A percentile compares a stretch with the other conserved stretches of the same genome.
Conservation (phyloP, 1,140 invertebrate genomes). For the Mizuhopecten yessoensis region DNA sequence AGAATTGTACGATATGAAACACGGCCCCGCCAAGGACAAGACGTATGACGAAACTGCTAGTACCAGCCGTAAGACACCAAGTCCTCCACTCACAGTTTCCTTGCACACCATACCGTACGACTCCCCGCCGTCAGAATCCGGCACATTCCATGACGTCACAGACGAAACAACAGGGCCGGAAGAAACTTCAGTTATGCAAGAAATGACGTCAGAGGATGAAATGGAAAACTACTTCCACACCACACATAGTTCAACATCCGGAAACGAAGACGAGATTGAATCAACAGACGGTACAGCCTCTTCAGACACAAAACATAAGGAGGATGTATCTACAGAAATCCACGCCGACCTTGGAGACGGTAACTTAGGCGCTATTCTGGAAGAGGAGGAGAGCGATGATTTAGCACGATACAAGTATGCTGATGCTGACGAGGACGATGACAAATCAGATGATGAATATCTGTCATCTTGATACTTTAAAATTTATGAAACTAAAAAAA, state of each 20-base stretch:
- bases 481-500: too few species aligned
- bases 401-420: not conserved
- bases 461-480: not conserved
- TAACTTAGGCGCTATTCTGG: not conserved
- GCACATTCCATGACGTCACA: not conserved
- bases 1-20: slow-evolving; percentile 71
- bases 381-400: not conserved
- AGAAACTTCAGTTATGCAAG: not conserved
- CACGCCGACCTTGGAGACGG: not conserved
- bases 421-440: not conserved
- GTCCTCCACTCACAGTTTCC: slow-evolving; percentile 47
- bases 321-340: not conserved
- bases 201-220: slow-evolving; percentile 24
- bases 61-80: slow-evolving; percentile 7
- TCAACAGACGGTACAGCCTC: not conserved
- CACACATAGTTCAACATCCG: not conserved
- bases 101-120: slow-evolving; percentile 53
- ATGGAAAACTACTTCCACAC: not conserved
- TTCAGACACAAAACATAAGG: not conserved
- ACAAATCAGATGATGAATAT: slow-evolving; percentile 13
- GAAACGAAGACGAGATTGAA: not conserved
- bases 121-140: slow-evolving; percentile 8
- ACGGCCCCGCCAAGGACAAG: slow-evolving; percentile 43
- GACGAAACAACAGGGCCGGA: not conserved
- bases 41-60: not conserved